Evolutionary conservation across 2,888 invertebrate genomes (phyloP).

Genomic region (Standfussiana lucernea): DNA sequence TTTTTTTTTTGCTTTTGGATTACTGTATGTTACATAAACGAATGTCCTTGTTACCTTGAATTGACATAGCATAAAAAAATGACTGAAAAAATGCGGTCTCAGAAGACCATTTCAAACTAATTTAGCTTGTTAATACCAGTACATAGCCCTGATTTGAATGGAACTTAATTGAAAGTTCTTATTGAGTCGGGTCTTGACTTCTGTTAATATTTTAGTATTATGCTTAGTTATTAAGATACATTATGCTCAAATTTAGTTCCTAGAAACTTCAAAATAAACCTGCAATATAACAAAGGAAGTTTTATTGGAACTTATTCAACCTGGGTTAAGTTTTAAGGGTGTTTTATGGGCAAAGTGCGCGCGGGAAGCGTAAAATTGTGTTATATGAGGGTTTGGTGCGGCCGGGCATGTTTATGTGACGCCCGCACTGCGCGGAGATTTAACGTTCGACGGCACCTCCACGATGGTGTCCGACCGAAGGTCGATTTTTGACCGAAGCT

Average conservation of each 20-base stretch:
- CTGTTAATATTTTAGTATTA: slow-evolving; percentile 24
- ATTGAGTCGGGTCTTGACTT: slow-evolving; percentile 75
- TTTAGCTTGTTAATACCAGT: neutral
- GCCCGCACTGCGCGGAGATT: slow-evolving; percentile 62
- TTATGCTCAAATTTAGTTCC: slow-evolving; percentile 74
- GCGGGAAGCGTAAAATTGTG: slow-evolving; percentile 65
- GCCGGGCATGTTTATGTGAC: slow-evolving; percentile 66
- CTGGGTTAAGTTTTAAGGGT: slow-evolving; percentile 53
- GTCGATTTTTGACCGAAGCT: neutral
- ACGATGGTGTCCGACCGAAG: neutral
- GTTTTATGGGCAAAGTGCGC: slow-evolving; percentile 62
- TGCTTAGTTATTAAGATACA: slow-evolving; percentile 37
- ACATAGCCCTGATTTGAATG: slow-evolving; percentile 74
- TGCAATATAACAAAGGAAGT: slow-evolving; percentile 55
- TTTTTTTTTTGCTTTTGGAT: neutral
- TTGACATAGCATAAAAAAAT: slow-evolving; percentile 54
- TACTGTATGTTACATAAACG: neutral
- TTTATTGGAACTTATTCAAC: slow-evolving; percentile 58
- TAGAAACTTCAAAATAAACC: slow-evolving; percentile 64
- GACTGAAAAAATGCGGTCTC: slow-evolving; percentile 56
- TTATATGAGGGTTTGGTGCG: slow-evolving; percentile 66
- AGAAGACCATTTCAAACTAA: slow-evolving; percentile 14
- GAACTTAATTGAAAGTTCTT: slow-evolving; percentile 75
- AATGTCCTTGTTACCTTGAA: slow-evolving; percentile 80
- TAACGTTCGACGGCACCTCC: slow-evolving; percentile 52